These are phyloP conservation scores for Agonopterix arenella DNA, from an alignment of 2,888 invertebrate genomes.

Conservation along the genomic window DNA sequence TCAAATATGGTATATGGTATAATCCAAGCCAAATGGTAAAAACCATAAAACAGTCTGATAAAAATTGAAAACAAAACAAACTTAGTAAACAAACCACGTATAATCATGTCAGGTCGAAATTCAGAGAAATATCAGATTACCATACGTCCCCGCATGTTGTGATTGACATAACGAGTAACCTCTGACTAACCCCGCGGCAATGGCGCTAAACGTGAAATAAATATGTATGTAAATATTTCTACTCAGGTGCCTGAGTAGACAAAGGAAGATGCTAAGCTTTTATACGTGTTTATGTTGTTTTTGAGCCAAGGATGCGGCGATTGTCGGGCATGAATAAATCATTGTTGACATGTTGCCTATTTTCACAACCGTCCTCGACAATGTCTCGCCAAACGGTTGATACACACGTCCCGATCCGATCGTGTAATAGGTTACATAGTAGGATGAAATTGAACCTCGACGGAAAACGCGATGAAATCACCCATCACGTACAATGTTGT, in stretches of 20 bases:
- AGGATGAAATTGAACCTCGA: too few species aligned
- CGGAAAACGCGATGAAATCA: too few species aligned
- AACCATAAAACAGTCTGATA: too few species aligned
- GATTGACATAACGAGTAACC: slow-evolving; percentile 1
- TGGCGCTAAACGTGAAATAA: slow-evolving; percentile 1
- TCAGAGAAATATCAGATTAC: not conserved
- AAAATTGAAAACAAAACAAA: too few species aligned
- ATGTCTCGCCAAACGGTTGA: slow-evolving; percentile 1
- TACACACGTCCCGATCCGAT: too few species aligned
- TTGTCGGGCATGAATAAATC: slow-evolving; percentile 28
- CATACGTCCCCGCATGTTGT: not conserved
- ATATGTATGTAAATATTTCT: slow-evolving; percentile 2
- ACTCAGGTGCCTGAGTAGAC: not conserved
- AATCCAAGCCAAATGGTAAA: too few species aligned
- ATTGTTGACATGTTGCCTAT: slow-evolving; percentile 35
- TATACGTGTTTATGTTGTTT: slow-evolving; percentile 24
- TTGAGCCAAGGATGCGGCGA: slow-evolving; percentile 33
- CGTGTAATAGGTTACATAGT: too few species aligned
- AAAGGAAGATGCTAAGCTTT: not conserved
- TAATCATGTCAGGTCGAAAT: not conserved
- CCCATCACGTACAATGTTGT: too few species aligned
- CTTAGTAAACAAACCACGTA: not conserved
- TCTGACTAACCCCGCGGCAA: slow-evolving; percentile 3
- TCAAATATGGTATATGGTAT: too few species aligned
- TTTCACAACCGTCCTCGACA: slow-evolving; percentile 32